Evolutionary conservation across 2,888 invertebrate genomes (phyloP).

Genomic region (Lissonota sp.): DNA sequence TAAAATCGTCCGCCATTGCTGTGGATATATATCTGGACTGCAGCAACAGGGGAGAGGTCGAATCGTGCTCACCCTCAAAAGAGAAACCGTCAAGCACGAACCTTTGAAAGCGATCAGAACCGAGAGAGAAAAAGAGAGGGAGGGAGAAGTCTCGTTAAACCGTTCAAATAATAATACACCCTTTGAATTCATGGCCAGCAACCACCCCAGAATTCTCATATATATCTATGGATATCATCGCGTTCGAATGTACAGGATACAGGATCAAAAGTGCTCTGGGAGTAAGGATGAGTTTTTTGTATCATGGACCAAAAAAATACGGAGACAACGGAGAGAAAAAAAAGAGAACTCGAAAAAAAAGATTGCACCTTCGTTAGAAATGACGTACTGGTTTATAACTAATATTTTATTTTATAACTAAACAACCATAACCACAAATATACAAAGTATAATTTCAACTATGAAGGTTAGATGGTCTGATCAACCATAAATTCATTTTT

Average conservation of each 20-base stretch:
- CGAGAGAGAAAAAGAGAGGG: conserved; percentile 28
- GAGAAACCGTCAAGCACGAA: conserved; percentile 18
- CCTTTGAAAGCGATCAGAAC: conserved; percentile 40
- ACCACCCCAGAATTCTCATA: conserved; percentile 6
- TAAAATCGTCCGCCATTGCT: conserved; percentile 19
- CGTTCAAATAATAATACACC: conserved; percentile 60
- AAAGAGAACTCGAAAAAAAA: conserved; percentile 8
- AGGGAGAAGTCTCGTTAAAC: conserved; percentile 46
- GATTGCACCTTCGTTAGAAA: conserved; percentile 24
- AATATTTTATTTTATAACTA: too few species aligned
- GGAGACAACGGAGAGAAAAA: conserved; percentile 6
- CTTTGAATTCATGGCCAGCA: conserved; percentile 54
- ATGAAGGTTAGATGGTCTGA: not conserved
- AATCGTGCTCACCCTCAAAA: conserved; percentile 53
- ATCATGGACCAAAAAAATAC: conserved; percentile 4
- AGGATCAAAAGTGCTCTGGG: conserved; percentile 9
- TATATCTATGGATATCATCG: not conserved
- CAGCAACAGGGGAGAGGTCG: conserved; percentile 9
- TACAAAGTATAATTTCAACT: too few species aligned
- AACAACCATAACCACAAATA: too few species aligned
- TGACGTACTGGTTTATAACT: too few species aligned
- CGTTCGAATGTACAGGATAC: conserved; percentile 20
- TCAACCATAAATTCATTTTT: too few species aligned
- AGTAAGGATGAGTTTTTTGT: conserved; percentile 33
- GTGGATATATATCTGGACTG: not conserved